Evolutionary conservation across 2,797 vertebrate species (phyloP).

Genomic region (Parambassis ranga): DNA sequence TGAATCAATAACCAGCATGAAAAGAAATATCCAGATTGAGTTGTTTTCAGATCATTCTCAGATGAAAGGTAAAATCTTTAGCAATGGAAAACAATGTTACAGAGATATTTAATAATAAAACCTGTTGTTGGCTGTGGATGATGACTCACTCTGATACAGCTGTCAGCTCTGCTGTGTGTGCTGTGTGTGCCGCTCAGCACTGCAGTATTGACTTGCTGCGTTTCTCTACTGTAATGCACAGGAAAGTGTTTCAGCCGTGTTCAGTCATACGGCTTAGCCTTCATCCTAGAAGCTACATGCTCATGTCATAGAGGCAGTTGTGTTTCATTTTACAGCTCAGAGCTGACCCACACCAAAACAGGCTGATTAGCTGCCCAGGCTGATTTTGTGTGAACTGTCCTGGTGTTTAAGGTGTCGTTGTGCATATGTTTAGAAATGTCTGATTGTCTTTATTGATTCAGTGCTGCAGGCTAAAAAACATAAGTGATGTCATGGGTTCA

Average conservation of each 20-base stretch:
- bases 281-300: neutral
- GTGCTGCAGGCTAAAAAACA: too few relatives aligned
- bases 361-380: slow-evolving; percentile 16
- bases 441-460: too few relatives aligned
- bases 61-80: too few relatives aligned
- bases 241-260: neutral
- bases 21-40: too few relatives aligned
- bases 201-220: slow-evolving; percentile 1
- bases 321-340: slow-evolving; percentile 15
- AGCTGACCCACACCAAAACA: slow-evolving; percentile 4
- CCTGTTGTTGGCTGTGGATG: neutral
- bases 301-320: neutral
- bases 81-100: too few relatives aligned
- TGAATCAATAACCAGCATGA: too few relatives aligned
- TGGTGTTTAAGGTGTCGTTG: too few relatives aligned
- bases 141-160: slow-evolving; percentile 25
- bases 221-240: slow-evolving; percentile 32
- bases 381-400: too few relatives aligned
- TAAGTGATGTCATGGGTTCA: too few relatives aligned
- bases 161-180: slow-evolving; percentile 9
- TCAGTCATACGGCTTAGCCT: slow-evolving; percentile 18
- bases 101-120: too few relatives aligned
- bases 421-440: neutral
- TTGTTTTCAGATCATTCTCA: too few relatives aligned
- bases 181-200: slow-evolving; percentile 1